These are phyloP conservation scores for Clitarchus hookeri DNA, from an alignment of 2,888 invertebrate genomes.

Conservation along the genomic window DNA sequence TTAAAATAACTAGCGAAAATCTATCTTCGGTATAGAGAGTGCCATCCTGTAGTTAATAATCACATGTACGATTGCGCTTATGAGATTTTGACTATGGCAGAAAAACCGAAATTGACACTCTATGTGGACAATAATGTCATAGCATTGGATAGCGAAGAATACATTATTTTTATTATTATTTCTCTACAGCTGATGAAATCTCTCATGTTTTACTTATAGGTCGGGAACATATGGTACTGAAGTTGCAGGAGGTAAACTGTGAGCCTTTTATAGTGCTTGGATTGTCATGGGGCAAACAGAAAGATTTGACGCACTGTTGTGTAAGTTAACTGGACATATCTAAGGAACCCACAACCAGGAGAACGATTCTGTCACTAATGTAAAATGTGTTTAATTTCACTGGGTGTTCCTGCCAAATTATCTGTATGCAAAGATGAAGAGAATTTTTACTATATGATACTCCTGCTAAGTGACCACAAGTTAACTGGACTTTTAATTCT, in stretches of 20 bases:
- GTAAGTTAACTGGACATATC: background rate
- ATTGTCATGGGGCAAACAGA: background rate
- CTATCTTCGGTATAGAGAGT: slow-evolving; percentile 33
- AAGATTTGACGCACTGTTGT: background rate
- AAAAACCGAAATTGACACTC: background rate
- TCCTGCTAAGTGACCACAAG: no score
- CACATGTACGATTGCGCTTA: slow-evolving; percentile 25
- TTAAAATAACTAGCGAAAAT: no score
- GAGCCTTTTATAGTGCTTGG: background rate
- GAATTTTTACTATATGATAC: no score
- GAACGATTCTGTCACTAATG: no score
- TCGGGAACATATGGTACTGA: background rate
- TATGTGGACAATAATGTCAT: slow-evolving; percentile 22
- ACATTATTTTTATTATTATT: background rate
- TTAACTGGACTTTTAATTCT: no score
- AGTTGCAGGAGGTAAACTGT: background rate
- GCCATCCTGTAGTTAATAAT: slow-evolving; percentile 31
- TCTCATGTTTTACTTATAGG: background rate
- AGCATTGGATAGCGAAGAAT: background rate
- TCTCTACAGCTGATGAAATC: background rate
- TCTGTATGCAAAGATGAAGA: no score
- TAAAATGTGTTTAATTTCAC: no score
- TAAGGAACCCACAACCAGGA: no score
- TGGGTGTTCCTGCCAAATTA: no score
- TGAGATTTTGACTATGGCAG: background rate